Percentiles rank a stretch among this genome's conserved stretches.
Evolutionary conservation across 2,797 vertebrate species (phyloP).

Genomic region (Columba guinea): DNA sequence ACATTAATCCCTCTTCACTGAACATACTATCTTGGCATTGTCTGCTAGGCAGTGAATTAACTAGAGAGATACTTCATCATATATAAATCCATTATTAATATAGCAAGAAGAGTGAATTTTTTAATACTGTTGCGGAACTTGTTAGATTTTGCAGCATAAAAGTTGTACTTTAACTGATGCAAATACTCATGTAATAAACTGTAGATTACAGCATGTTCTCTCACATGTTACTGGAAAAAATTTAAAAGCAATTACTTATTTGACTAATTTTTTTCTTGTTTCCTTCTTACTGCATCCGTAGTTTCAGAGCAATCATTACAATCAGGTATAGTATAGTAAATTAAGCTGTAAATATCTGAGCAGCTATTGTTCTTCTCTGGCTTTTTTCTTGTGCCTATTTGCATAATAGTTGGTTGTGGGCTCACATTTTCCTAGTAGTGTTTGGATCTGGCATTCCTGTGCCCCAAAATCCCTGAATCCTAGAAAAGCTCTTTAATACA

Average conservation of each 20-base stretch:
- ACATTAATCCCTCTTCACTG: neutral
- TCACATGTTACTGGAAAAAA: neutral
- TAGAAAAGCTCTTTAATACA: neutral
- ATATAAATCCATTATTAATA: neutral
- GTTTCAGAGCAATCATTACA: constrained; percentile 98
- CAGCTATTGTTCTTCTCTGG: neutral
- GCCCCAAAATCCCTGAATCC: neutral
- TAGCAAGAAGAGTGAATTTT: neutral
- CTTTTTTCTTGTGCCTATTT: neutral
- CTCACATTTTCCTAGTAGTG: neutral
- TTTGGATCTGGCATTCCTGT: neutral
- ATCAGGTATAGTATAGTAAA: constrained; percentile 95
- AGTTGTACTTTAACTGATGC: neutral
- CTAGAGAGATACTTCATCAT: neutral
- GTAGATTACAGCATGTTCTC: neutral
- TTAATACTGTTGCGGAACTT: neutral
- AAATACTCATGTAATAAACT: neutral
- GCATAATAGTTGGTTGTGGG: neutral
- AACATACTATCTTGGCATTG: neutral
- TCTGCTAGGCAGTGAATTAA: neutral
- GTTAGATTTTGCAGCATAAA: neutral
- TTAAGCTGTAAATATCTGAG: constrained; percentile 38
- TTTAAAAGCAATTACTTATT: neutral
- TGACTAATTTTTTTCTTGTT: constrained; percentile 75
- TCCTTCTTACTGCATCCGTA: constrained; percentile 84